Evolutionary conservation across 2,113 vertebrate genomes (phyloP).

Genomic region (Hystrix cristata): DNA sequence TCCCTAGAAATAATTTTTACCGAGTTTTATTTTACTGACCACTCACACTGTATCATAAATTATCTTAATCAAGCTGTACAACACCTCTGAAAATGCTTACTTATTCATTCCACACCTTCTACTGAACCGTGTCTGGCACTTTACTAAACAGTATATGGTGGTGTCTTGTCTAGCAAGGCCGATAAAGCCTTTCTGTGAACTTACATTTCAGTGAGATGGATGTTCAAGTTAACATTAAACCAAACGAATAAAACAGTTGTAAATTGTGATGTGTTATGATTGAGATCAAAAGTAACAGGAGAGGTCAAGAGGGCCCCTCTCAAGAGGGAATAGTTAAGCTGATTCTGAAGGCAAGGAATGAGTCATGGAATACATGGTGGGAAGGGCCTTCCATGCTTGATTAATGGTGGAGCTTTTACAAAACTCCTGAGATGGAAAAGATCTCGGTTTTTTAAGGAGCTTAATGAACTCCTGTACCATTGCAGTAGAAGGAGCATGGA

Average conservation of each 20-base stretch:
- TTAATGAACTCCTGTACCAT: background rate
- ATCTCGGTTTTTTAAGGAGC: slow-evolving; percentile 18
- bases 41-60: background rate
- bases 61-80: background rate
- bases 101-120: background rate
- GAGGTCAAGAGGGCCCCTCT: background rate
- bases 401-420: background rate
- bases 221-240: slow-evolving; percentile 7
- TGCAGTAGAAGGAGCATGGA: background rate
- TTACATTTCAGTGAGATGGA: background rate
- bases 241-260: background rate
- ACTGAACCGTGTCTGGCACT: background rate
- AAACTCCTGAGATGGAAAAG: background rate
- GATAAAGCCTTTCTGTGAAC: background rate
- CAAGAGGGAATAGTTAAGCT: background rate
- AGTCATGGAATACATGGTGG: background rate
- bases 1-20: background rate
- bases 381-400: background rate
- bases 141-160: background rate
- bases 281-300: background rate
- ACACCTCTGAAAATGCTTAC: background rate
- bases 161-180: background rate
- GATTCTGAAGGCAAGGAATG: background rate
- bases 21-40: background rate
- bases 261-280: background rate